Percentiles rank a stretch among this genome's conserved stretches.
Conservation (phyloP, 2,113 vertebrate species). For the Phalacrocorax pelagicus region DNA sequence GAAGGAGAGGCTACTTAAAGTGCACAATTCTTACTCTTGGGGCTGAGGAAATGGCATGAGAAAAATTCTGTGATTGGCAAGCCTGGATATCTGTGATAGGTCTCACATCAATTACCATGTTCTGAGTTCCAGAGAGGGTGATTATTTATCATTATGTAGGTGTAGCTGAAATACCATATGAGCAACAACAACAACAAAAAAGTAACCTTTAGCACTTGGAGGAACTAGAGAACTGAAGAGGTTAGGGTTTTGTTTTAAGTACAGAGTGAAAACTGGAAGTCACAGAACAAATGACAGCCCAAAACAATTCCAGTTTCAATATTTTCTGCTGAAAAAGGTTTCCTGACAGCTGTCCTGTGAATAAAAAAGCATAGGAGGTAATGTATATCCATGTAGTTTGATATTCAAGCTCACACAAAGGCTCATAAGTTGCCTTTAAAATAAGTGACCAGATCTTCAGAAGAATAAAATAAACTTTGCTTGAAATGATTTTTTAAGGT, state of each 20-base stretch:
- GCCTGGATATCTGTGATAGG: neutral
- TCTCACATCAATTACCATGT: neutral
- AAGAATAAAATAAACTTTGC: constrained; percentile 28
- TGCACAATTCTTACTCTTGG: neutral
- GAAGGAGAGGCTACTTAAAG: neutral
- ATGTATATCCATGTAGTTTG: neutral
- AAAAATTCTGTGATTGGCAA: neutral
- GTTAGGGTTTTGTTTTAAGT: neutral
- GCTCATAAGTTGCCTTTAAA: neutral
- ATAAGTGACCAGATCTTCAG: constrained; percentile 16
- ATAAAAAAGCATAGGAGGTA: neutral
- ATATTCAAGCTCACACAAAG: neutral
- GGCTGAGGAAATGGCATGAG: neutral
- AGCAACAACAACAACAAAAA: neutral
- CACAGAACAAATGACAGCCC: neutral
- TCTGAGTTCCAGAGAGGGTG: neutral
- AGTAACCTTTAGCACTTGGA: neutral
- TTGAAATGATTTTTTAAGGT: constrained; percentile 29
- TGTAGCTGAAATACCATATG: neutral
- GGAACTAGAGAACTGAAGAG: neutral
- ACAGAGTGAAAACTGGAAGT: neutral
- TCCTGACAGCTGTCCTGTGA: neutral
- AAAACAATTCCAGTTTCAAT: neutral
- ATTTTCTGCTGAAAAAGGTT: neutral
- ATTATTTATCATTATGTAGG: neutral